Percentiles rank a stretch among this genome's conserved stretches.
Conservation (phyloP, 2,113 vertebrate species). For the Clarias gariepinus region DNA sequence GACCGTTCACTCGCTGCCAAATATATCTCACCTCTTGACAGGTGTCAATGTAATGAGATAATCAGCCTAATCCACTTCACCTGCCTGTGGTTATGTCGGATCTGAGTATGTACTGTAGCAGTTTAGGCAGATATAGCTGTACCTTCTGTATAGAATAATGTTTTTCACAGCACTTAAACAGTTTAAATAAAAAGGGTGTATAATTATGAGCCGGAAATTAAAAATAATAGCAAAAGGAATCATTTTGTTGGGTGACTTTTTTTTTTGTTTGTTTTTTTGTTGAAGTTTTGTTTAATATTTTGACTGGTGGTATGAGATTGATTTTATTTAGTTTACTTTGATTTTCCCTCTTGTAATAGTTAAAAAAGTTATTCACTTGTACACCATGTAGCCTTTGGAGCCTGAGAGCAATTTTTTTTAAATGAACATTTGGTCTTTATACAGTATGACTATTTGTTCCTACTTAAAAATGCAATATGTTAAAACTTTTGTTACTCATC, state of each 20-base stretch:
- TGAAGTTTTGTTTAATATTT: not conserved
- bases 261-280: not conserved
- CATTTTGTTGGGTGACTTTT: not conserved
- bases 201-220: not conserved
- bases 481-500: not conserved
- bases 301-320: not conserved
- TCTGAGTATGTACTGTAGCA: not conserved
- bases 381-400: not conserved
- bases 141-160: not conserved
- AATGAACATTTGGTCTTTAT: too few species aligned
- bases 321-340: not conserved
- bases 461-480: not conserved
- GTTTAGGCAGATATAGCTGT: not conserved
- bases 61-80: too few species aligned
- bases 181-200: not conserved
- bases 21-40: too few species aligned
- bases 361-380: not conserved
- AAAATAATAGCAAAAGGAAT: not conserved
- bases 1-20: too few species aligned
- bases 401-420: not conserved
- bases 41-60: too few species aligned
- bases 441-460: not conserved
- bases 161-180: not conserved
- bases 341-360: not conserved
- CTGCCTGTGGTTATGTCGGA: too few species aligned